Evolutionary conservation across 2,797 vertebrate genomes (phyloP).

Genomic region (Champsocephalus gunnari): DNA sequence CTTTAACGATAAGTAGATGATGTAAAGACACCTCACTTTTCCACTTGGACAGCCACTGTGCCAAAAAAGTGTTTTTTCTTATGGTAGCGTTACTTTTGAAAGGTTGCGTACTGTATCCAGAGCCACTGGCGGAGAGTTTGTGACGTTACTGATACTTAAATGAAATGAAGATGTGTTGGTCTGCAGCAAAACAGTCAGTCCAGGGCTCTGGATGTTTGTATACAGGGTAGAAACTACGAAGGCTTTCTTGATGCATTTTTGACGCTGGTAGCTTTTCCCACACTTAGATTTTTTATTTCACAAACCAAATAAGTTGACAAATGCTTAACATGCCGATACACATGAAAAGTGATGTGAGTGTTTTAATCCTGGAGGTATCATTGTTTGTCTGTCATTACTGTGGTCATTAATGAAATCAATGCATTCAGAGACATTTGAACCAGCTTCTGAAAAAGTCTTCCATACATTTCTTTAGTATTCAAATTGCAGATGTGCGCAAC

Average conservation of each 20-base stretch:
- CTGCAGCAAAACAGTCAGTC: slow-evolving; percentile 1
- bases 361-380: slow-evolving; percentile 43
- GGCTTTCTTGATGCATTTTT: slow-evolving; percentile 73
- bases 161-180: slow-evolving; percentile 36
- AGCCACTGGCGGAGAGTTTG: slow-evolving; percentile 44
- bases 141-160: slow-evolving; percentile 42
- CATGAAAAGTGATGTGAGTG: slow-evolving; percentile 22
- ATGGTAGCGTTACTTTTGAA: slow-evolving; percentile 53
- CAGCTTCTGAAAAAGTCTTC: slow-evolving; percentile 66
- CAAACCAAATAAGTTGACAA: slow-evolving; percentile 29
- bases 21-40: slow-evolving; percentile 18
- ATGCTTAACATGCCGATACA: slow-evolving; percentile 16
- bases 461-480: slow-evolving; percentile 46
- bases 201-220: slow-evolving; percentile 65
- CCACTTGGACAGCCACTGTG: slow-evolving; percentile 45
- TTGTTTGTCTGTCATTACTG: slow-evolving; percentile 72
- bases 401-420: slow-evolving; percentile 27
- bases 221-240: slow-evolving; percentile 75
- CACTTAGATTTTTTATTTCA: slow-evolving; percentile 69
- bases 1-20: slow-evolving; percentile 21
- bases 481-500: slow-evolving; percentile 37
- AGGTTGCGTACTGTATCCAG: slow-evolving; percentile 59
- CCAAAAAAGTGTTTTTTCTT: slow-evolving; percentile 51
- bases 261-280: slow-evolving; percentile 76
- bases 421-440: slow-evolving; percentile 33